phyloP scores from a whole-genome alignment of 2,888 invertebrate species.

The Synanthedon vespiformis region DNA sequence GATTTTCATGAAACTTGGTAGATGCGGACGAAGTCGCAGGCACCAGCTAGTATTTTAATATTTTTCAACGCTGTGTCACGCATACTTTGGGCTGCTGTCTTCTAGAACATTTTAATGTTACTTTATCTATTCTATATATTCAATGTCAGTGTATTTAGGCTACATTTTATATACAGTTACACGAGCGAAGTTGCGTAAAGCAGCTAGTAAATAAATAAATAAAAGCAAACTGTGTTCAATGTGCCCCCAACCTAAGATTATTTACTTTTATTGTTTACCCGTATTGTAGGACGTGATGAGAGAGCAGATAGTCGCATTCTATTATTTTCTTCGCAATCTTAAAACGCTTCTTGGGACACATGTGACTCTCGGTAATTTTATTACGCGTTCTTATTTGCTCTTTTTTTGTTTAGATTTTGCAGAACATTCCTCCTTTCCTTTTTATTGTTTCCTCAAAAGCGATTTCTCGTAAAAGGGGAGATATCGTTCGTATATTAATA shows the following conservation, averaged over 20 bases:
- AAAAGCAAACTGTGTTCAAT: no score
- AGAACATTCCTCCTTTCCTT: background rate
- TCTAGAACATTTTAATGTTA: no score
- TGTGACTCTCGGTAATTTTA: slow-evolving; percentile 1
- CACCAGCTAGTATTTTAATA: no score
- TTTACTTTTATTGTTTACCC: slow-evolving; percentile 12
- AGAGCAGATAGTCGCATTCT: slow-evolving; percentile 1
- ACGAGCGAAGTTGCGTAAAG: no score
- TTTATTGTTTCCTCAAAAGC: background rate
- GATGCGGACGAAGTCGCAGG: no score
- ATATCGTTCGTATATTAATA: background rate
- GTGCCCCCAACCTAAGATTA: background rate
- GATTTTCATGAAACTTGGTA: no score
- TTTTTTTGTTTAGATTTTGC: slow-evolving; percentile 1
- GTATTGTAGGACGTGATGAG: background rate
- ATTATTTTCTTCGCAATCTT: background rate
- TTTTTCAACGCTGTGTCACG: no score
- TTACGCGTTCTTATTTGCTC: slow-evolving; percentile 1
- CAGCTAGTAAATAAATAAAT: no score
- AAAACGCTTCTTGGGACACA: background rate
- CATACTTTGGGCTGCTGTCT: no score
- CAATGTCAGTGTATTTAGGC: no score
- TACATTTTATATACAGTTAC: no score
- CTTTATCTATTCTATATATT: no score
- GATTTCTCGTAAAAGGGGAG: background rate